A percentile compares a stretch with the other conserved stretches of the same genome.
phyloP scores from a whole-genome alignment of 1,140 invertebrate genomes.

The Aphelenchoides fujianensis region DNA sequence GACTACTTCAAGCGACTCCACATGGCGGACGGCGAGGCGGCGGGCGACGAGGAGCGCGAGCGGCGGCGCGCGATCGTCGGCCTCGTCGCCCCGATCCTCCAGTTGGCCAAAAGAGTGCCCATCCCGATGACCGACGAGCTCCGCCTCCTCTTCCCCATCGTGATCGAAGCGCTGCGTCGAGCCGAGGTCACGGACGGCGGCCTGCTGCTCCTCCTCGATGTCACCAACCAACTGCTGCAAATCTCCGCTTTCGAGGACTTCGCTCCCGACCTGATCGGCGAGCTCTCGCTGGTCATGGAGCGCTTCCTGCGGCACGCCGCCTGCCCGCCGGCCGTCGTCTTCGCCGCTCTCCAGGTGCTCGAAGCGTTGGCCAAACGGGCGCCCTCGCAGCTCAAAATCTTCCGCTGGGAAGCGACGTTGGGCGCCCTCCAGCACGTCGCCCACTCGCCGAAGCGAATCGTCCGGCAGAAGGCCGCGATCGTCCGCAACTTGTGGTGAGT shows the following conservation, averaged over 20 bases:
- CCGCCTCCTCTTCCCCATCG: constrained; percentile 14
- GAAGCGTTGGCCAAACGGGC: constrained; percentile 20
- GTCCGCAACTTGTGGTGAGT: constrained; percentile 23
- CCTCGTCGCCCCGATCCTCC: constrained; percentile 5
- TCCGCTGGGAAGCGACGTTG: constrained; percentile 14
- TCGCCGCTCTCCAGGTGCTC: constrained; percentile 11
- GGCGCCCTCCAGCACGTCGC: constrained; percentile 6
- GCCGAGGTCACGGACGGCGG: background rate
- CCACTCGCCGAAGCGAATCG: constrained; percentile 15
- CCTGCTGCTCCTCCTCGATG: background rate
- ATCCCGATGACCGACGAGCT: constrained; percentile 18
- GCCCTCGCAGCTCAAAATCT: background rate
- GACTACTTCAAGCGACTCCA: too few species aligned
- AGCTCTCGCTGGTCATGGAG: background rate
- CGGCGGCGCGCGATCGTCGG: background rate
- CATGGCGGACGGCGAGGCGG: background rate
- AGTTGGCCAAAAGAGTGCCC: background rate
- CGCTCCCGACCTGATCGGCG: background rate
- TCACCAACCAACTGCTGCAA: background rate
- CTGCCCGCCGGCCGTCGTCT: background rate
- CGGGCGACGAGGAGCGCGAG: background rate
- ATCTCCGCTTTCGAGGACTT: background rate
- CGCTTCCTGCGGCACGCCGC: background rate
- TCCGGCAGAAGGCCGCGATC: constrained; percentile 23
- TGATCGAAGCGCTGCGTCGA: constrained; percentile 2